These are phyloP conservation scores for Ephialtes manifestator DNA, from an alignment of 2,888 invertebrate species.

Conservation along the genomic window DNA sequence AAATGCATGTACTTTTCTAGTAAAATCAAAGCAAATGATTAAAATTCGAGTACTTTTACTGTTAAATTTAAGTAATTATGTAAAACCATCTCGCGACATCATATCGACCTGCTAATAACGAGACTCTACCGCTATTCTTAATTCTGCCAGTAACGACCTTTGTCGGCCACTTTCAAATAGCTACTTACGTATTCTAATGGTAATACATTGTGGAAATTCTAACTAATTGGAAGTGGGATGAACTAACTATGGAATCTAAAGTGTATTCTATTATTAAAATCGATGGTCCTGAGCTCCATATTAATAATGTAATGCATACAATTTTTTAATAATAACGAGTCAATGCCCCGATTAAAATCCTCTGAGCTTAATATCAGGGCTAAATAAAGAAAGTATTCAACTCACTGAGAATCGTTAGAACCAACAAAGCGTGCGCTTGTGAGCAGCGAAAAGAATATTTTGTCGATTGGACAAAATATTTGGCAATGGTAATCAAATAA, in stretches of 20 bases:
- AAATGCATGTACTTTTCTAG: too few species aligned
- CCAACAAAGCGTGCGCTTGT: too few species aligned
- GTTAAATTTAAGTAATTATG: too few species aligned
- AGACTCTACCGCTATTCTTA: background rate
- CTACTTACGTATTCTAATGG: too few species aligned
- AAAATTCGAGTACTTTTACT: too few species aligned
- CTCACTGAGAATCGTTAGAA: too few species aligned
- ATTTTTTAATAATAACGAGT: background rate
- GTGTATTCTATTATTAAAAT: conserved; percentile 6
- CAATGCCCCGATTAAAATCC: background rate
- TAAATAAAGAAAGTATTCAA: background rate
- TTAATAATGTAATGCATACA: background rate
- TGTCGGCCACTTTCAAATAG: background rate
- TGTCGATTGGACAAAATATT: too few species aligned
- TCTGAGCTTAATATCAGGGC: background rate
- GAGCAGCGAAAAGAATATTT: too few species aligned
- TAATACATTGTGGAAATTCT: background rate
- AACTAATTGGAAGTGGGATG: conserved; percentile 13
- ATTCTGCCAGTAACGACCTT: background rate
- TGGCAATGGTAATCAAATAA: too few species aligned
- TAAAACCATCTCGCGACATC: too few species aligned
- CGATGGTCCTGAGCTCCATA: background rate
- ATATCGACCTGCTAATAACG: background rate
- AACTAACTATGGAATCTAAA: conserved; percentile 9
- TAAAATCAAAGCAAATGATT: too few species aligned